Evolutionary conservation across 2,113 vertebrate species (phyloP), one percentile per base, ranked within the genome.

Genomic region (Eptatretus burgeri): DNA sequence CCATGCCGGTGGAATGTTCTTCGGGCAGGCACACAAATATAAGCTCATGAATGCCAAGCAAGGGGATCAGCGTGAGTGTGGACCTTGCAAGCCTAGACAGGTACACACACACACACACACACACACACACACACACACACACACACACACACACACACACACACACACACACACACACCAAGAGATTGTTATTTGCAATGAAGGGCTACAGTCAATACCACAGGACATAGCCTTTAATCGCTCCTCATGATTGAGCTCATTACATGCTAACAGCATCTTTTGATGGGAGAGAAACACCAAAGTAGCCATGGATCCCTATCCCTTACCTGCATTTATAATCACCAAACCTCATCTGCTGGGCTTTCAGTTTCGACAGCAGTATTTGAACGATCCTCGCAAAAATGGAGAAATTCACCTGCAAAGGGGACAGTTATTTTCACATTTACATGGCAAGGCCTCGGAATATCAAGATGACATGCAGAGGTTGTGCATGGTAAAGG

Each of bases 291-390:
- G 0, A 67, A 62, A n/a, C 14, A 7, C 51, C n/a, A 50, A 14
- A 11, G 11, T 49, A 2, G 2, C 12, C 2, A 5, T 11, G 2
- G 2, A 13, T 18, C 17, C 62, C 50, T 5, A 65, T 12, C 8
- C 66, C 72, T 27, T 73, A 95, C 91, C 91, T 91, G 80, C 85
- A 85, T 73, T 83, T 88, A 73, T 95, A 98, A 72, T 95, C 82
- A 13, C 79, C 81, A 66, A 85, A 94, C 67, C 74, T 84, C 75
- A 80, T 75, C 70, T 87, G 84, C 67, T 87, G 81, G 51, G 88
- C 87, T 74, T 84, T 88, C 63, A 95, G 76, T 69, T 98, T 98
- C 63, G 86, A 89, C 67, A 85, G 77, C 67, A 98, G 70, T 72
- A 94, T 77, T 73, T 77, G 82, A 68, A 95, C 75, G 20, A 95